Evolutionary conservation across 2,113 vertebrate species (phyloP).

Genomic region (Morone chrysops): DNA sequence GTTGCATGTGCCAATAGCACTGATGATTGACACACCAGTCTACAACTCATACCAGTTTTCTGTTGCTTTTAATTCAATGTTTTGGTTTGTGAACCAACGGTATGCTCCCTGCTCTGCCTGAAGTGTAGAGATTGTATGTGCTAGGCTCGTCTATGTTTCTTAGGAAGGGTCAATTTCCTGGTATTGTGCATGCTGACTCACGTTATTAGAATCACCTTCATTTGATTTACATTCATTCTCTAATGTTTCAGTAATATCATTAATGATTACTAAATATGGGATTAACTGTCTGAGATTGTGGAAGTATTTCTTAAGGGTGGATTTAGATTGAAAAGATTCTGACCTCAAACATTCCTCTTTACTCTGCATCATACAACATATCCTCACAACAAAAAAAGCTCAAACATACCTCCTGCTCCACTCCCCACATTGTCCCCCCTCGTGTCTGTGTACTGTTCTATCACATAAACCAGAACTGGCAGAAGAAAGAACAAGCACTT

Average conservation of each 20-base stretch:
- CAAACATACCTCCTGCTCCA: not conserved
- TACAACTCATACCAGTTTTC: not conserved
- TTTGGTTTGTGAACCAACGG: not conserved
- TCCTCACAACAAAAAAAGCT: not conserved
- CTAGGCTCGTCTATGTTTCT: too few relatives aligned
- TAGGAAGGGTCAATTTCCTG: not conserved
- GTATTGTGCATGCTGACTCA: not conserved
- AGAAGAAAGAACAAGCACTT: conserved; percentile 18
- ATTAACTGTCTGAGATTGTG: not conserved
- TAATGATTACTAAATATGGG: not conserved
- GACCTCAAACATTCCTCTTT: not conserved
- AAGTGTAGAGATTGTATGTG: not conserved
- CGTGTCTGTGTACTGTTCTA: conserved; percentile 20
- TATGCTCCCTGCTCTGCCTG: not conserved
- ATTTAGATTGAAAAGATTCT: not conserved
- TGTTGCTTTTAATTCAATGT: not conserved
- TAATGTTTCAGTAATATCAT: not conserved
- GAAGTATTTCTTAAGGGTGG: not conserved
- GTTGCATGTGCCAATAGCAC: not conserved
- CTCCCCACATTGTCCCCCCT: conserved; percentile 6
- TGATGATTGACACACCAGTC: not conserved
- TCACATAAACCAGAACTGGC: conserved; percentile 6
- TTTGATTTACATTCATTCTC: conserved; percentile 8
- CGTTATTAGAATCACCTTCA: conserved; percentile 14
- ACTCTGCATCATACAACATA: not conserved